Conservation (phyloP, 2,113 vertebrate species). For the Pseudorhombus dupliciocellatus region DNA sequence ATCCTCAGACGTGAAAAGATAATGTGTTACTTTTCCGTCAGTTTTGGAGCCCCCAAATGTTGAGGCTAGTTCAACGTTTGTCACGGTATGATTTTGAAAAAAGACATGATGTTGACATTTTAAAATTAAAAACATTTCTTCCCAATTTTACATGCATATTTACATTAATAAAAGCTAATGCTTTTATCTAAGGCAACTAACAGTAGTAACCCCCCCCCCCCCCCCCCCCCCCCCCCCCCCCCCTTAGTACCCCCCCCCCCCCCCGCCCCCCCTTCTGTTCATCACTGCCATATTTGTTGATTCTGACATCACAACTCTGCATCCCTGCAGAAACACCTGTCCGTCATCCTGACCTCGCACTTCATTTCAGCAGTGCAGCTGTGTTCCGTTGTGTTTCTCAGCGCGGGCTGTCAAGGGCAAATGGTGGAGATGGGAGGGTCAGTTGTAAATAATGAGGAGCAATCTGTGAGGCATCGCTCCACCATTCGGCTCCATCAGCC, state of each 20-base stretch:
- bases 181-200: too few relatives aligned
- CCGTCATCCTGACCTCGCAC: conserved; percentile 11
- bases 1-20: background rate
- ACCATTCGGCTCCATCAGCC: conserved; percentile 46
- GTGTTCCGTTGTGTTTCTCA: conserved; percentile 47
- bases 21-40: background rate
- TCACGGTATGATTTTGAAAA: too few relatives aligned
- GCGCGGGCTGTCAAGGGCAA: conserved; percentile 67
- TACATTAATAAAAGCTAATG: too few relatives aligned
- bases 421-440: conserved; percentile 50
- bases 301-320: background rate
- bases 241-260: too few relatives aligned
- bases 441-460: conserved; percentile 45
- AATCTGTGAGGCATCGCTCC: conserved; percentile 58
- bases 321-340: conserved; percentile 31
- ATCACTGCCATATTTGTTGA: background rate
- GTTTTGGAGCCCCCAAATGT: background rate
- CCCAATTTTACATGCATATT: too few relatives aligned
- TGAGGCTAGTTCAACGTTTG: background rate
- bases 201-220: too few relatives aligned
- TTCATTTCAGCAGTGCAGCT: conserved; percentile 30
- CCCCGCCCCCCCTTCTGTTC: too few relatives aligned
- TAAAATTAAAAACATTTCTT: too few relatives aligned
- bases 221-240: too few relatives aligned
- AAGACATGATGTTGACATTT: too few relatives aligned